phyloP scores from a whole-genome alignment of 2,797 vertebrate genomes.

The Macrochelys suwanniensis region DNA sequence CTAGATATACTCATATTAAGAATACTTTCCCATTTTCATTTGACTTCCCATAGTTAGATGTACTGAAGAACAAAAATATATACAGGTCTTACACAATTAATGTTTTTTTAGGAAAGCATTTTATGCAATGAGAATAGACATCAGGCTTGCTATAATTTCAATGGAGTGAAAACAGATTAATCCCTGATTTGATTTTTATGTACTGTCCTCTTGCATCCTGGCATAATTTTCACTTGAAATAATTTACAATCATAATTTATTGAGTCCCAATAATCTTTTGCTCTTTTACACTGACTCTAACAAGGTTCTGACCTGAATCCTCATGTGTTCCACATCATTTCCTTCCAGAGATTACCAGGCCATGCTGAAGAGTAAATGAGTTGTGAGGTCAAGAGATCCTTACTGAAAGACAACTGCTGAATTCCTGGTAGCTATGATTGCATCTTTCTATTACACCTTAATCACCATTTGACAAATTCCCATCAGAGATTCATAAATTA shows the following conservation, averaged over 20 bases:
- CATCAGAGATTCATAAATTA: constrained; percentile 71
- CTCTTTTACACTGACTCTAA: constrained; percentile 66
- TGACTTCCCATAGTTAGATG: neutral
- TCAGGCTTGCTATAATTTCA: neutral
- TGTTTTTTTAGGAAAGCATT: neutral
- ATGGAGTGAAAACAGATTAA: neutral
- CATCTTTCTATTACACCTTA: constrained; percentile 69
- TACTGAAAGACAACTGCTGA: constrained; percentile 72
- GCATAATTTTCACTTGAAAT: constrained; percentile 55
- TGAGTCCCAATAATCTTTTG: constrained; percentile 60
- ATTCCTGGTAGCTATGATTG: constrained; percentile 74
- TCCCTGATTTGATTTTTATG: constrained; percentile 17
- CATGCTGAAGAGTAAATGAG: constrained; percentile 74
- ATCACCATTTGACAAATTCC: constrained; percentile 75
- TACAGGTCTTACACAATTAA: neutral
- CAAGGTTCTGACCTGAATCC: constrained; percentile 73
- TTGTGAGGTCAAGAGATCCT: constrained; percentile 80
- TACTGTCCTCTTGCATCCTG: constrained; percentile 9
- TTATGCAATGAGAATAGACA: neutral
- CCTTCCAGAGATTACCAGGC: constrained; percentile 76
- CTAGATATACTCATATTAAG: neutral
- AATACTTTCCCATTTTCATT: neutral
- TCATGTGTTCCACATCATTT: constrained; percentile 77
- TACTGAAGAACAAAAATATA: neutral
- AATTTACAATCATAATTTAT: constrained; percentile 65